Evolutionary conservation across 1,140 invertebrate genomes (phyloP), one percentile per base, ranked within the genome.

Genomic region (Apocrypta bakeri): DNA sequence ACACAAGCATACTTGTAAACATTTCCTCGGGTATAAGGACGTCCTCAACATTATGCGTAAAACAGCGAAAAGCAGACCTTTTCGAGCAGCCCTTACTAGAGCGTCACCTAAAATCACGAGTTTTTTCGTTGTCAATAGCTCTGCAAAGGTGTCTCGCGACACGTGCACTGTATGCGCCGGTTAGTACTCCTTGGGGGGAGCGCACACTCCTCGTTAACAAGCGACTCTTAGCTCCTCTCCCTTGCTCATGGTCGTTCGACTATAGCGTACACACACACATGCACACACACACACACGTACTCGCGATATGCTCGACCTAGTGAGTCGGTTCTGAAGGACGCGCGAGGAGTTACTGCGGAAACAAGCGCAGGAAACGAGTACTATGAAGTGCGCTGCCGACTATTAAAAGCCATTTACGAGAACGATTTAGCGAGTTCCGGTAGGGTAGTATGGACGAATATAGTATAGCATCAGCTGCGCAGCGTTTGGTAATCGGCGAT

Each of bases 331-430:
- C 4, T 12, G 72, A 61, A 37, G 74, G 31, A 33, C 61, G 61
- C n/a, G 4, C 21, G 48, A 37, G 48, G 17, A 1, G 48, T 21
- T 56, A 4, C 48, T 56, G 27, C 61, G 75, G 75, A 78, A 78
- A 68, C 75, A 66, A 68, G 63, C n/a, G n/a, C 25, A 31, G 63
- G 75, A 78, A 78, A 78, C 63, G 63, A 78, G 75, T 78, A 27
- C n/a, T 17, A 21, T 68, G 33, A 63, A 64, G n/a, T 40, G 75
- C 27, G 17, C 48, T n/a, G 31, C n/a, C 11, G 63, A 37, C 75
- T 78, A 78, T 78, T 78, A 78, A 78, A 78, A 78, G 75, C 75
- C 75, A 78, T 78, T 78, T 78, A 66, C 24, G 61, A 21, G 48
- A 61, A 21, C 56, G 74, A 76, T 63, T 63, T 64, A 37, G 48